Base-by-base conservation (phyloP, 1,140 invertebrate genomes). In the Drosophila sproati region DNA sequence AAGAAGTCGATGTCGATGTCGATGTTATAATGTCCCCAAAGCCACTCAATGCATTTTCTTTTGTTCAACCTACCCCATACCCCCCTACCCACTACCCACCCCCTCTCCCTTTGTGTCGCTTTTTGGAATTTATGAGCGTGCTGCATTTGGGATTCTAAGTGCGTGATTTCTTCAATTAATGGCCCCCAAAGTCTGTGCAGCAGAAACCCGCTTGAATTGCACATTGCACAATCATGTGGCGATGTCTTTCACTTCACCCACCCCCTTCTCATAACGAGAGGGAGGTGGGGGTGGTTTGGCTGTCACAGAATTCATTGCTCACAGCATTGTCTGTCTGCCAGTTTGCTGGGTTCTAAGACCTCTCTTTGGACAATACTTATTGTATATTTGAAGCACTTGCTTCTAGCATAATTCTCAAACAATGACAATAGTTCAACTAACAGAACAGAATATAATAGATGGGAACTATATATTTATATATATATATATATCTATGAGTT, bases 151-250 rank as follows among this genome's bases (percentile, higher is more conserved):
- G 47, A 43, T 54, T 73, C 56, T 45, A 71, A 79, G 82, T 89
- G 85, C 85, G 85, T 88, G 85, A 88, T 88, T 88, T 88, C 75
- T 90, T 88, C 86, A 88, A 88, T 88, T 88, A 88, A 88, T 90
- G 90, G 85, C 77, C 77, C 77, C 57, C 39, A 34, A 60, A 48
- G 82, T 67, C 78, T 2, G 5, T 43, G 3, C 6, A 0, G 39
- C 10, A 43, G 39, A 39, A 0, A 39, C 37, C 7, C 69, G 57
- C 52, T 73, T 72, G 51, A 69, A 62, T 70, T 39, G 35, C 75
- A 20, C 20, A 66, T 78, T 88, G 79, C 82, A 86, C 82, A 86
- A 86, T 78, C 63, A 71, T 64, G 68, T 63, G 59, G 67, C 63
- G n/a, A 45, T 56, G 41, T 52, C 59, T 52, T 67, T 50, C 47